Conservation (phyloP, 2,797 vertebrate genomes). For the Aphelocoma californica region DNA sequence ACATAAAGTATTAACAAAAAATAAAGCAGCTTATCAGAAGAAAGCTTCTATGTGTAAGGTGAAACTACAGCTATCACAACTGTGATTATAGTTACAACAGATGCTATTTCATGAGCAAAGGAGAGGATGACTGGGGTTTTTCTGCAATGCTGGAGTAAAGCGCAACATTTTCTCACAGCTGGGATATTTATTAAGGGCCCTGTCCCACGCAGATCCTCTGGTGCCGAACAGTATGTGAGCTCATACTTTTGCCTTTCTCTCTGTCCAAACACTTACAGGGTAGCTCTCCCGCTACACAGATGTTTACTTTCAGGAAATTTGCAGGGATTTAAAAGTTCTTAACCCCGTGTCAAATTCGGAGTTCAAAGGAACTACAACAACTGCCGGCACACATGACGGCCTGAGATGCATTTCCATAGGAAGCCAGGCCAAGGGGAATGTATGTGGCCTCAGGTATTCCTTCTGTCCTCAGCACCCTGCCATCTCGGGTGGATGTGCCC, state of each 20-base stretch:
- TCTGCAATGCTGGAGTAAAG: background rate
- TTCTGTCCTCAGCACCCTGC: background rate
- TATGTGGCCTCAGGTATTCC: background rate
- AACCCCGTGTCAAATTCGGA: background rate
- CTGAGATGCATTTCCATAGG: background rate
- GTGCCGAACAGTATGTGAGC: background rate
- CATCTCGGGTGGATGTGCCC: no score
- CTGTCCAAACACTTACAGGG: background rate
- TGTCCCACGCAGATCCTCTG: background rate
- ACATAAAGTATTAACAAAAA: background rate
- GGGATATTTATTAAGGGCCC: background rate
- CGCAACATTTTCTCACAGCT: background rate
- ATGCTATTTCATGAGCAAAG: background rate
- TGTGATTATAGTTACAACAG: background rate
- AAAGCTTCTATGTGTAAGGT: background rate
- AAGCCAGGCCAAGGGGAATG: background rate
- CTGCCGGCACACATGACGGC: fast-evolving
- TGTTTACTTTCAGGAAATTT: background rate
- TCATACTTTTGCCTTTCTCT: background rate
- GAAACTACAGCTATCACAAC: background rate
- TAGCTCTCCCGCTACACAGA: background rate
- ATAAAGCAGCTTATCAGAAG: background rate
- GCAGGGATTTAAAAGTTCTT: background rate
- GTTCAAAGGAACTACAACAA: background rate
- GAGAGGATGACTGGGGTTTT: background rate